A percentile compares a stretch with the other conserved stretches of the same genome.
Evolutionary conservation across 2,113 vertebrate species (phyloP).

Genomic region (Misgurnus mizolepis): DNA sequence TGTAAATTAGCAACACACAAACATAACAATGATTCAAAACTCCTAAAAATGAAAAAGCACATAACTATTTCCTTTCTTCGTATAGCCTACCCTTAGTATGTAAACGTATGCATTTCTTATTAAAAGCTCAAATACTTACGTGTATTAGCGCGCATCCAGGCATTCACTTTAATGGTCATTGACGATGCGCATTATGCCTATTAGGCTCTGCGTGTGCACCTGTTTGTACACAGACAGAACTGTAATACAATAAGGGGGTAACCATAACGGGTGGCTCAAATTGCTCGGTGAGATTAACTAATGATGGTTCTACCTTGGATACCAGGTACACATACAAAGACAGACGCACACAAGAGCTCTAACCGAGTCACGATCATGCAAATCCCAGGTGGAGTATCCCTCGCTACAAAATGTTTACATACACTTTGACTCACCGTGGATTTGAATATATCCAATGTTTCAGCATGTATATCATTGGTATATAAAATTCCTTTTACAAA

Average conservation of each 20-base stretch:
- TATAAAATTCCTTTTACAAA: too few relatives aligned
- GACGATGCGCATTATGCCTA: neutral
- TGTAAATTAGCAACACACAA: too few relatives aligned
- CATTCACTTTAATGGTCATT: neutral
- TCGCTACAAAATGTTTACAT: neutral
- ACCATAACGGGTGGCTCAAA: conserved; percentile 40
- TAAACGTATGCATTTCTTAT: neutral
- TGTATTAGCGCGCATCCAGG: neutral
- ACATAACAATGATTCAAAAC: too few relatives aligned
- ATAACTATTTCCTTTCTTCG: neutral
- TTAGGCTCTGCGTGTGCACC: neutral
- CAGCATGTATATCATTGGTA: too few relatives aligned
- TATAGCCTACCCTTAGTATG: neutral
- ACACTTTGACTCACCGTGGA: neutral
- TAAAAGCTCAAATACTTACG: neutral
- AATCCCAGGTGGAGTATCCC: conserved; percentile 20
- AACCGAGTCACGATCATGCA: conserved; percentile 26
- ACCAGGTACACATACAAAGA: conserved; percentile 35
- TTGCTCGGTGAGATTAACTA: conserved; percentile 41
- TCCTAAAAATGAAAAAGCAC: too few relatives aligned
- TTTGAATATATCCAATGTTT: neutral
- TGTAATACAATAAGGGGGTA: conserved; percentile 45
- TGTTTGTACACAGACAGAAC: conserved; percentile 20
- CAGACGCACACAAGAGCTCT: neutral
- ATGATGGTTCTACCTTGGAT: conserved; percentile 38